Evolutionary conservation across 1,140 invertebrate species (phyloP), one percentile per base, ranked within the genome.

Genomic region (Zophobas atratus): DNA sequence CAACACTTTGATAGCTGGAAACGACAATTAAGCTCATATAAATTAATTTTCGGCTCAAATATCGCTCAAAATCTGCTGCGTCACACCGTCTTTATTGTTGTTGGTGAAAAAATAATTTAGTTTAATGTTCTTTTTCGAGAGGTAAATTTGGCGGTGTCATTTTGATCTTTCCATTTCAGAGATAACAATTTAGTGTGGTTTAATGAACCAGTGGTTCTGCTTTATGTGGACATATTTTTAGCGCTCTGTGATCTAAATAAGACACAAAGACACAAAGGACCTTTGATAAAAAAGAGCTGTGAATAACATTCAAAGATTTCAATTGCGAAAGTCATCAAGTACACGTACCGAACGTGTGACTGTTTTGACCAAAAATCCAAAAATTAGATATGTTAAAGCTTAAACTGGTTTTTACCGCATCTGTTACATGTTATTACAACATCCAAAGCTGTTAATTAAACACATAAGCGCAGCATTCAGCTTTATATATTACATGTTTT

Each of bases 391-490:
- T 20, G 20, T 20, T 20, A 20, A 20, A 20, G 20, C 20, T 20
- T 20, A 20, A 20, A 20, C 20, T 20, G 20, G 20, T 20, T 20
- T 20, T 20, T 20, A 20, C 20, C 20, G 20, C 20, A 20, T 20
- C 20, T 20, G 20, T 20, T 20, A 20, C 20, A 20, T 20, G 20
- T 20, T 20, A 20, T 20, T 20, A 20, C 2, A 8, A 55, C 33
- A 55, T 46, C 53, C 32, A 34, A 34, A 55, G 6, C 35, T 33
- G 53, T 34, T 55, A 55, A 55, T 67, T 67, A 67, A 33, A 67
- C 20, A 32, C 2, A 20, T 20, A 67, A n/a, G 32, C 60, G 33
- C 43, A 67, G 39, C 32, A 63, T 60, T 20, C 2, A 57, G 6
- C 35, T 38, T 63, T 38, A 33, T 33, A 33, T n/a, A 57, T 63